These are phyloP conservation scores for Eubasilissa splendida DNA, from an alignment of 2,888 invertebrate genomes.

Conservation along the genomic window DNA sequence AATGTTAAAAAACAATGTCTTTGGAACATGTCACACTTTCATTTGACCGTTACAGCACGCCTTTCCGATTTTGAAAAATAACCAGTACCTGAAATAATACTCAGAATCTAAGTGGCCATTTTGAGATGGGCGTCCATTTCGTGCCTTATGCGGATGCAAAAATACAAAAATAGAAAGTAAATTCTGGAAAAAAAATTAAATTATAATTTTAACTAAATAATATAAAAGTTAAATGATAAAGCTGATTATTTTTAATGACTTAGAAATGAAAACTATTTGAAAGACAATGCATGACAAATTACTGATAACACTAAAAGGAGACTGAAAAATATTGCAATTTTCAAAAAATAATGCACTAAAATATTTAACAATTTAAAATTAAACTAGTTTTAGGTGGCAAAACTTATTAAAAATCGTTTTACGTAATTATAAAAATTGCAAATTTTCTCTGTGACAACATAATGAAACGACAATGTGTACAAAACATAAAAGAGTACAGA, in stretches of 20 bases:
- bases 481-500: conserved; percentile 28
- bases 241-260: conserved; percentile 22
- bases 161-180: conserved; percentile 63
- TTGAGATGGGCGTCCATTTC: conserved; percentile 57
- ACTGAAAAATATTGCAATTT: no score
- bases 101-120: conserved; percentile 82
- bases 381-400: no score
- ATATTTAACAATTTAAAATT: no score
- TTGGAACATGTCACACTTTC: not conserved
- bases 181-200: conserved; percentile 63
- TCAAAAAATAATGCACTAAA: no score
- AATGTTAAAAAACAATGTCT: not conserved
- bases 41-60: conserved; percentile 60
- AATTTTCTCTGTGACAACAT: no score
- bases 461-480: no score
- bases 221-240: conserved; percentile 5
- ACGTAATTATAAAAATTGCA: no score
- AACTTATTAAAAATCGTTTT: no score
- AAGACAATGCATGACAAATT: no score
- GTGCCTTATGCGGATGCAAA: conserved; percentile 59
- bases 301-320: no score
- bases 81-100: conserved; percentile 99
- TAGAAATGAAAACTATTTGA: no score
- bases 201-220: conserved; percentile 58
- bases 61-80: conserved; percentile 63